Base-by-base conservation (phyloP, 2,797 vertebrate species). In the Cygnus olor region DNA sequence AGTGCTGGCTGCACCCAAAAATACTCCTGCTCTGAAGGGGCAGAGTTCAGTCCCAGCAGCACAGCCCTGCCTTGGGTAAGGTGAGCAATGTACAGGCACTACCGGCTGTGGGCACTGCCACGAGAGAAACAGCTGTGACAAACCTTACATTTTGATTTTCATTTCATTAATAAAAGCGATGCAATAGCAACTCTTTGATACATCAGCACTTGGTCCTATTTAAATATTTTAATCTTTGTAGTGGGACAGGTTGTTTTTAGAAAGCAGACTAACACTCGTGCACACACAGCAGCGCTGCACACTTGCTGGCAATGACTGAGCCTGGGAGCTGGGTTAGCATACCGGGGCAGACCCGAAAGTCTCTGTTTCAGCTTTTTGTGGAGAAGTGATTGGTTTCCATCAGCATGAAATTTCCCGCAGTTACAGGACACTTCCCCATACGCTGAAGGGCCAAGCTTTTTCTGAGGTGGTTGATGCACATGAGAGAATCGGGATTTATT, bases 1-100 rank as follows among this genome's bases (percentile, higher is more conserved):
- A 66, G 87, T 90, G 88, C 90, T 76, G 90, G 81, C 84, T 95
- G 84, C 61, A 49, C 91, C 82, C 92, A 84, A 85, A 95, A 93
- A 96, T 95, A 92, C 30, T 77, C 24, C 32, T 83, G 79, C 81
- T 94, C 76, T 90, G 88, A 94, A 95, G 64, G 54, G 77, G 32
- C 49, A 70, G 80, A 53, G 42, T 30, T 88, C 1, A 0, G 8
- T 65, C 80, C 54, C 77, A 63, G 73, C 85, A 88, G 38, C 72
- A 49, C 78, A 80, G 38, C 51, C n/a, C 45, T 95, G 58, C 42
- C 85, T 93, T 61, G 5, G 19, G 34, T 76, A 28, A 53, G 15
- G 27, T 53, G 51, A 53, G 51, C 15, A 27, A 16, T 53, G 14
- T 87, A 10, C 25, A 9, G 22, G 32, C 30, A 42, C 36, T 17